Percentiles rank a stretch among this genome's conserved stretches.
phyloP scores from a whole-genome alignment of 2,888 invertebrate genomes.

The Digitonthophagus gazella region DNA sequence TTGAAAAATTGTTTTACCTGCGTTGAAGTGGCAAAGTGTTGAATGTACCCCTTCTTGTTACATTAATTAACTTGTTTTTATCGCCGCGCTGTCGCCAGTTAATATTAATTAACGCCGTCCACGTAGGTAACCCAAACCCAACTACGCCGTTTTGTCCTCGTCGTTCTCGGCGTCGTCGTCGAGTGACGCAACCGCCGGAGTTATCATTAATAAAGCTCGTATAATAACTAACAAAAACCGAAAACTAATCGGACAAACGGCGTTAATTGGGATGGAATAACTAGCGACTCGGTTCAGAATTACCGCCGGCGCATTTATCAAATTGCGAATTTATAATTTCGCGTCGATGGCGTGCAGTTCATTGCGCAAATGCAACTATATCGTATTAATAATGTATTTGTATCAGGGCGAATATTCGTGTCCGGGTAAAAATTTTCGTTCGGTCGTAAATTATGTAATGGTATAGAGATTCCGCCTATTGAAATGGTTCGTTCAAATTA shows the following conservation, averaged over 20 bases:
- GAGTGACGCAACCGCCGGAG: not conserved
- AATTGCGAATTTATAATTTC: not conserved
- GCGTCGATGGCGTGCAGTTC: not conserved
- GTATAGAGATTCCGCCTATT: not conserved
- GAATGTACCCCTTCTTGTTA: not conserved
- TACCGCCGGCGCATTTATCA: not conserved
- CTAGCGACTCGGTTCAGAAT: not conserved
- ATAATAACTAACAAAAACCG: not conserved
- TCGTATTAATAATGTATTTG: not conserved
- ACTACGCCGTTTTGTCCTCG: not conserved
- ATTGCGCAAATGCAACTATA: not conserved
- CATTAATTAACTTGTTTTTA: not conserved
- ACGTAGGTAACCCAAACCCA: not conserved
- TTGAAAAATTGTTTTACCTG: not conserved
- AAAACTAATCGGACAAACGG: not conserved
- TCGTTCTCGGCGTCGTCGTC: not conserved
- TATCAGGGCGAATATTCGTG: not conserved
- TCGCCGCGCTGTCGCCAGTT: not conserved
- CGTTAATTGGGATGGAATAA: not conserved
- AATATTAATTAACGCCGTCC: not conserved
- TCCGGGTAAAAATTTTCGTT: not conserved
- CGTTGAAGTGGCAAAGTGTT: not conserved
- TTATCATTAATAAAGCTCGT: not conserved
- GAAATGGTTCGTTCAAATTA: not conserved
- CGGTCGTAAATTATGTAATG: not conserved